Conservation (phyloP, 1,140 invertebrate species). For the Lethocerus indicus region DNA sequence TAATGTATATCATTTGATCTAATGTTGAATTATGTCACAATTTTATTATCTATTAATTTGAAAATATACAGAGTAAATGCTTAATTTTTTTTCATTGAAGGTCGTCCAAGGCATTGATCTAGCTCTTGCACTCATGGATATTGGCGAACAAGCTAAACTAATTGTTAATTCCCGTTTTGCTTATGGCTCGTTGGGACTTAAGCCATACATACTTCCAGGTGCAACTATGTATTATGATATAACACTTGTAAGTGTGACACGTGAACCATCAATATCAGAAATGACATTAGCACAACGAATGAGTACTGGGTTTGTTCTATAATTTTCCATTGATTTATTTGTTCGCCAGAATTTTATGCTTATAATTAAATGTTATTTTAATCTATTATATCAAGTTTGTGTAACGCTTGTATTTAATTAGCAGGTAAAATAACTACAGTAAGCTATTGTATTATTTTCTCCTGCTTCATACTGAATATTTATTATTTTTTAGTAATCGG, state of each 20-base stretch:
- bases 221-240: constrained; percentile 41
- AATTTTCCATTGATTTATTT: too few relatives aligned
- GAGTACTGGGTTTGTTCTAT: constrained; percentile 42
- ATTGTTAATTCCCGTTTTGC: constrained; percentile 54
- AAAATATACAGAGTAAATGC: not conserved
- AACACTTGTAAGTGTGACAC: constrained; percentile 44
- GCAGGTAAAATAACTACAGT: too few relatives aligned
- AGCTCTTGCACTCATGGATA: constrained; percentile 64
- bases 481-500: too few relatives aligned
- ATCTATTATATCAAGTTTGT: too few relatives aligned
- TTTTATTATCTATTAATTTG: not conserved
- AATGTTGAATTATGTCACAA: too few relatives aligned
- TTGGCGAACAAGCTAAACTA: constrained; percentile 52
- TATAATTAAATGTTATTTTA: too few relatives aligned
- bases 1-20: too few relatives aligned
- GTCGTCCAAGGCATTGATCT: constrained; percentile 73
- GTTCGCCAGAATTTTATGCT: constrained; percentile 18
- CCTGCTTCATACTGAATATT: too few relatives aligned
- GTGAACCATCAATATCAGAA: constrained; percentile 41
- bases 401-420: too few relatives aligned
- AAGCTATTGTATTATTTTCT: too few relatives aligned
- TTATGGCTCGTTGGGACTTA: constrained; percentile 47
- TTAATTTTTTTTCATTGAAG: constrained; percentile 25
- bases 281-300: constrained; percentile 33
- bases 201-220: constrained; percentile 44